Evolutionary conservation across 2,113 vertebrate genomes (phyloP).

Genomic region (Muntiacus muntjak): DNA sequence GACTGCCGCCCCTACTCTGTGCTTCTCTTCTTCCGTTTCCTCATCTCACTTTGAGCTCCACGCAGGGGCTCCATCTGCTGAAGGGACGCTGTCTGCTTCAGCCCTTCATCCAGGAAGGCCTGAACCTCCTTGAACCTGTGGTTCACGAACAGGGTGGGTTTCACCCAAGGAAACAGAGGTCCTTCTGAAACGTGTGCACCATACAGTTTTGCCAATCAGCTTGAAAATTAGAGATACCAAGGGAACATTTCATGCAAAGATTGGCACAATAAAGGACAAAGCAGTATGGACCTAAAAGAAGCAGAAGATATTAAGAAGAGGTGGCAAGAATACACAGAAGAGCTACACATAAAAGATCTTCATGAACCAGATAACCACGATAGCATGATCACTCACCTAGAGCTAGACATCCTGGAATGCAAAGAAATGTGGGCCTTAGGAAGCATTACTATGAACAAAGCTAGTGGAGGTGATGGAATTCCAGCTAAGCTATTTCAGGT

Average conservation of each 20-base stretch:
- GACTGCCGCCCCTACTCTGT: not conserved
- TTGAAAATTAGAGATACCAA: not conserved
- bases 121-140: not conserved
- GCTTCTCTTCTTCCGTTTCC: not conserved
- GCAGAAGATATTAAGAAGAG: not conserved
- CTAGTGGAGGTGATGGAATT: not conserved
- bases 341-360: not conserved
- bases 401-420: not conserved
- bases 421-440: not conserved
- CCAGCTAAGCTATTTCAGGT: not conserved
- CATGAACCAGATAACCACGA: not conserved
- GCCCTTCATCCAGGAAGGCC: not conserved
- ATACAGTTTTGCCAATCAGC: too few relatives aligned
- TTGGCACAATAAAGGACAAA: not conserved
- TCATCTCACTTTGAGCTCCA: not conserved
- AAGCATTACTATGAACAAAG: not conserved
- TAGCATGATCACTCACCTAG: not conserved
- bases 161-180: not conserved
- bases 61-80: not conserved
- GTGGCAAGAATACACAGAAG: not conserved
- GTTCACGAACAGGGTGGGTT: not conserved
- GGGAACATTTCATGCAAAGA: not conserved
- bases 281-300: not conserved
- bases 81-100: fast-evolving
- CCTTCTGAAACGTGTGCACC: not conserved